phyloP scores from a whole-genome alignment of 2,113 vertebrate genomes.

The Vanacampus margaritifer region DNA sequence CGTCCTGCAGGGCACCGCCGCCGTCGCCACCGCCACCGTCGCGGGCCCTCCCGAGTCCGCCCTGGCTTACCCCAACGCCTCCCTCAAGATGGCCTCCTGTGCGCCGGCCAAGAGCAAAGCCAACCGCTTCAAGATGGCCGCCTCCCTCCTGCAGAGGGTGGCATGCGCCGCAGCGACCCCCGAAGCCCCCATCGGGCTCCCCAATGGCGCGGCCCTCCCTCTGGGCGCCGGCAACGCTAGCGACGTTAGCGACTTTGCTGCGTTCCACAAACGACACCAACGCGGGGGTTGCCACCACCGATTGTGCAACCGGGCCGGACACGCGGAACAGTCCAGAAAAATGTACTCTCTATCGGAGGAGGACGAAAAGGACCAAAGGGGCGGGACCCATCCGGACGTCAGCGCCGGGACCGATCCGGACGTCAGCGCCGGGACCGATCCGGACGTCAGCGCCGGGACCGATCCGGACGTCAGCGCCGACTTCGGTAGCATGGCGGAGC shows the following conservation, averaged over 20 bases:
- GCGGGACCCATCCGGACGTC: background rate
- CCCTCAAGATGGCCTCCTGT: conserved; percentile 64
- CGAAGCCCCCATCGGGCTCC: conserved; percentile 74
- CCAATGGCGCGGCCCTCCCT: conserved; percentile 78
- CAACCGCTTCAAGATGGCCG: conserved; percentile 84
- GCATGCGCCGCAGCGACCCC: conserved; percentile 62
- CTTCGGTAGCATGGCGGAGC: background rate
- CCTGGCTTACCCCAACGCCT: conserved; percentile 76
- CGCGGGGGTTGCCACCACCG: background rate
- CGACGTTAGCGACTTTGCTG: conserved; percentile 76
- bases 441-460: background rate
- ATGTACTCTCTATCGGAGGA: conserved; percentile 90
- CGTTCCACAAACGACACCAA: conserved; percentile 79
- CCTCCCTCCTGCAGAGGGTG: conserved; percentile 83
- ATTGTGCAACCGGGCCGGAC: conserved; percentile 34
- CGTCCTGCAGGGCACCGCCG: conserved; percentile 53
- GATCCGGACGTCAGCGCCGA: background rate
- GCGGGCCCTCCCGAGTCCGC: conserved; percentile 50
- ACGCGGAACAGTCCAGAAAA: conserved; percentile 65
- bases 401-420: background rate
- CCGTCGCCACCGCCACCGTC: background rate
- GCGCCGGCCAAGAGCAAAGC: conserved; percentile 77
- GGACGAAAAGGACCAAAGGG: conserved; percentile 38
- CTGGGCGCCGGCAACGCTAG: conserved; percentile 65
- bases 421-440: too few species aligned